Base-by-base conservation (phyloP, 2,888 invertebrate genomes). In the Heteropelma amictum region DNA sequence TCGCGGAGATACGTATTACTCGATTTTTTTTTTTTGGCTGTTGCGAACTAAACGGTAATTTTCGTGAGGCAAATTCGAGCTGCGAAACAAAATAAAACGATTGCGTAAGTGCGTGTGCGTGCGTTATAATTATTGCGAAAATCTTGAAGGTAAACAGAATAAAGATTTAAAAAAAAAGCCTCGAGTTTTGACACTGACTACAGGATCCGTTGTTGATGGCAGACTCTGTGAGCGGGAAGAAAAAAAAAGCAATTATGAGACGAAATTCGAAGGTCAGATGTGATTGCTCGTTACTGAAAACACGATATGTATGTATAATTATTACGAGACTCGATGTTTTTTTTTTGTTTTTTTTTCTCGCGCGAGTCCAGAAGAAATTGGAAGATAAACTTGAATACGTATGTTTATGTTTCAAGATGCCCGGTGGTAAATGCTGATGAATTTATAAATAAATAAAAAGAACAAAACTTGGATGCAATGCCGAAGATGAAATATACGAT, bases 241-340 rank as follows among this genome's bases (percentile, higher is more conserved):
- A 51, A 12, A 33, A 42, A 19, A 23, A 19, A 64, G 3, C 10
- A 17, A 33, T 12, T n/a, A 23, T 23, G n/a, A 51, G 14, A 64
- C n/a, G 14, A 14, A 61, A n/a, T 17, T 7, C 42, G 19, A 45
- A 47, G n/a, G 23, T 38, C 33, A 38, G 21, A 54, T 47, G 35
- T 12, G 40, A 60, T 60, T 70, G 47, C 47, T 68, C 64, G 69
- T 73, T 69, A 69, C 54, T 51, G 61, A 47, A 68, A 56, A 69
- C 35, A 58, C 47, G 49, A 56, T 73, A 56, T 68, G 63, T 73
- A 56, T 68, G 63, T 69, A 63, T 69, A 73, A 73, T 69, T 58
- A 69, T 45, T 64, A 51, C 28, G 49, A 58, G 51, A 51, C 51
- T 51, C 73, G 68, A 69, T 74, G 42, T 49, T 51, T 54, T 49